These are phyloP conservation scores for Aphrophora alni DNA, from an alignment of 2,888 invertebrate genomes.

Conservation along the genomic window DNA sequence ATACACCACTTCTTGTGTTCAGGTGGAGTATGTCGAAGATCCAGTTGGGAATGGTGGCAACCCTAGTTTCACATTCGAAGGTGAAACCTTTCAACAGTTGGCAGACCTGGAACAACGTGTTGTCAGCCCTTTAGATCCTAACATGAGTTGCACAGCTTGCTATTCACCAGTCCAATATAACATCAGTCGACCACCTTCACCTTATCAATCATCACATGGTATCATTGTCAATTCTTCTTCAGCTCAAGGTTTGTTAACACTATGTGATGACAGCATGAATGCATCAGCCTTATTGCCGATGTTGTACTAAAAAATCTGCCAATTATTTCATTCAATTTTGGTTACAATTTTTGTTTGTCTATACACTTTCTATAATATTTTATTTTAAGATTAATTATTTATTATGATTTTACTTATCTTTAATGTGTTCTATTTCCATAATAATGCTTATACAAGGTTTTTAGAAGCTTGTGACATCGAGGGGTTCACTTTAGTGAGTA, in stretches of 20 bases:
- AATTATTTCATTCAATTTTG: too few relatives aligned
- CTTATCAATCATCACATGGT: background rate
- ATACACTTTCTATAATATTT: too few relatives aligned
- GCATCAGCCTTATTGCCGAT: too few relatives aligned
- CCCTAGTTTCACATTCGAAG: background rate
- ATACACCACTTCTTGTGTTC: background rate
- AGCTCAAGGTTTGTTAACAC: background rate
- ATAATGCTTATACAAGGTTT: too few relatives aligned
- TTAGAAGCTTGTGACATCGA: too few relatives aligned
- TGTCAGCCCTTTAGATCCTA: constrained; percentile 34
- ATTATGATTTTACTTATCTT: too few relatives aligned
- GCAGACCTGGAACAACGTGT: constrained; percentile 22
- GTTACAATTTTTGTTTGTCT: too few relatives aligned
- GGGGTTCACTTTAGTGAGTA: too few relatives aligned
- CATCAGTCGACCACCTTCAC: background rate
- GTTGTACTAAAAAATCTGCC: too few relatives aligned
- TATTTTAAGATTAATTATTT: too few relatives aligned
- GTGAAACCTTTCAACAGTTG: constrained; percentile 27
- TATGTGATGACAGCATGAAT: too few relatives aligned
- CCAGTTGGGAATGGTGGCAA: background rate
- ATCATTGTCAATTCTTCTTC: background rate
- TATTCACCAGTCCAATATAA: constrained; percentile 34
- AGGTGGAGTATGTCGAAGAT: constrained; percentile 39
- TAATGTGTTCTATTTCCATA: too few relatives aligned
- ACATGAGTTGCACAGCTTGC: constrained; percentile 36